Percentiles rank a stretch among this genome's conserved stretches.
These are phyloP conservation scores for Nicator chloris DNA, from an alignment of 2,113 vertebrate genomes.

Conservation along the genomic window DNA sequence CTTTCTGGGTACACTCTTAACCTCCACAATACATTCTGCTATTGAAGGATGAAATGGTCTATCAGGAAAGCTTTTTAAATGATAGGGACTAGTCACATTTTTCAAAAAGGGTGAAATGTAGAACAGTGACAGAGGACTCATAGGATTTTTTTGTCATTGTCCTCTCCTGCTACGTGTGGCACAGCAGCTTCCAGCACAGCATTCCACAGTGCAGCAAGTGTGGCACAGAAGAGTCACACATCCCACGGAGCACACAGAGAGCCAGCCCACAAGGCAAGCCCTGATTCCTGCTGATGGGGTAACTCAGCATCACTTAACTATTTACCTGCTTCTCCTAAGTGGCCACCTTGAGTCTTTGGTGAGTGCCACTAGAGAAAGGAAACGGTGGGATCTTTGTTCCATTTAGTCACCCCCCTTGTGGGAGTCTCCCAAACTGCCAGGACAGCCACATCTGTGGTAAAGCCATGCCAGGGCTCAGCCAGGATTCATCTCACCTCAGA, in stretches of 20 bases:
- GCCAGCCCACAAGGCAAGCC: not conserved
- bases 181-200: not conserved
- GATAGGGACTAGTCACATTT: not conserved
- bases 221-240: not conserved
- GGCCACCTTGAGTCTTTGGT: not conserved
- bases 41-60: not conserved
- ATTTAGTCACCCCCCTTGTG: not conserved
- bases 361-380: not conserved
- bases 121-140: not conserved
- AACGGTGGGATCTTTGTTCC: not conserved
- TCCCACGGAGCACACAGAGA: not conserved
- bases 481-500: not conserved
- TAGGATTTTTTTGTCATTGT: not conserved
- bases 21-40: not conserved
- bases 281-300: not conserved
- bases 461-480: not conserved
- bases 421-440: not conserved
- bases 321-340: not conserved
- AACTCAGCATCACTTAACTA: not conserved
- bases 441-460: not conserved
- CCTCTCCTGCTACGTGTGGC: accelerated
- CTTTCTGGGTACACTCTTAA: not conserved
- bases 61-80: not conserved
- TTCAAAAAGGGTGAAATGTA: not conserved
- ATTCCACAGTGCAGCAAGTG: not conserved